These are phyloP conservation scores for Stegastes partitus DNA, from an alignment of 2,113 vertebrate genomes.

Conservation along the genomic window DNA sequence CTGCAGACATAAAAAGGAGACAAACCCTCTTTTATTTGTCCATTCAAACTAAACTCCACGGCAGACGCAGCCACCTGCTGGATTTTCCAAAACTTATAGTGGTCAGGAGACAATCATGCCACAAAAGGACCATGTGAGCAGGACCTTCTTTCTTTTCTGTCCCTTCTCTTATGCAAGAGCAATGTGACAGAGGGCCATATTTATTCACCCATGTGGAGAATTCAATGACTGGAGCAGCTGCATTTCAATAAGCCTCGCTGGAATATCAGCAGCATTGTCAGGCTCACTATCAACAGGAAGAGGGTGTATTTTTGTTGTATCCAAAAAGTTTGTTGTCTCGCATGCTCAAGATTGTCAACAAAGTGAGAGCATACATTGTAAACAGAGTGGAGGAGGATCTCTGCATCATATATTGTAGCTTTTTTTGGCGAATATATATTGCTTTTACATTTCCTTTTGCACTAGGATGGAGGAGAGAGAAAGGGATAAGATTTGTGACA, in stretches of 20 bases:
- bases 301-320: conserved; percentile 3
- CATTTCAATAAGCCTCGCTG: conserved; percentile 24
- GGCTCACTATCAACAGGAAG: not conserved
- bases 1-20: not conserved
- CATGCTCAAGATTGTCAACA: conserved; percentile 23
- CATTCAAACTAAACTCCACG: not conserved
- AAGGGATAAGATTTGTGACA: not conserved
- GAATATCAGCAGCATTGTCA: not conserved
- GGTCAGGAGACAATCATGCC: not conserved
- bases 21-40: not conserved
- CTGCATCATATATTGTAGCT: conserved; percentile 7
- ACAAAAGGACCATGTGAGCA: not conserved
- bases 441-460: not conserved
- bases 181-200: conserved; percentile 4
- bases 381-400: not conserved
- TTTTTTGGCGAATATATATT: not conserved
- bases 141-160: not conserved
- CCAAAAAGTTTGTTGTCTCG: not conserved
- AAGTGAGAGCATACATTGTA: not conserved
- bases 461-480: not conserved
- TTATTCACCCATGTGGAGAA: not conserved
- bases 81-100: not conserved
- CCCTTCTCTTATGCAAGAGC: not conserved
- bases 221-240: conserved; percentile 8
- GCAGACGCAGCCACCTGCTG: not conserved